Evolutionary conservation across 2,888 invertebrate species (phyloP).

Genomic region (Leistus spinibarbis): DNA sequence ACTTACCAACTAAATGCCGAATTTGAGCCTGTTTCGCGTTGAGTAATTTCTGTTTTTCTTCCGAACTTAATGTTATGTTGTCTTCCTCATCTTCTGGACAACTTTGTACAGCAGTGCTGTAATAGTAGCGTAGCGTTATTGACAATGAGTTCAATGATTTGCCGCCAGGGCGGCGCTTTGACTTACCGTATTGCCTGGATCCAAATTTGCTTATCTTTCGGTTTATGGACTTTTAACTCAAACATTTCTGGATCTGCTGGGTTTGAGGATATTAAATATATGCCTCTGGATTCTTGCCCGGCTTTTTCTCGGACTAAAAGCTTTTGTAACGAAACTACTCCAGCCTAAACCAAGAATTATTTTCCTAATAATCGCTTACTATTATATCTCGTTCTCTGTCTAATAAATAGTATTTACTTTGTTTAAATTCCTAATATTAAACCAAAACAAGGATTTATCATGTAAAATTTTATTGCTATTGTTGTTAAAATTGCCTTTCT

Average conservation of each 20-base stretch:
- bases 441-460: too few species aligned
- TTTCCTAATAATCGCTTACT: background rate
- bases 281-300: conserved; percentile 84
- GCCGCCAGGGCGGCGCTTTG: background rate
- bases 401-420: too few species aligned
- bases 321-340: conserved; percentile 91
- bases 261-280: conserved; percentile 92
- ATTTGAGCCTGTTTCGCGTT: conserved; percentile 81
- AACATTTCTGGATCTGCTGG: conserved; percentile 96
- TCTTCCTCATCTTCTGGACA: conserved; percentile 85
- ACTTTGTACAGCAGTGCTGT: conserved; percentile 76
- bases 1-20: conserved; percentile 78
- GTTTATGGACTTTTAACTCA: conserved; percentile 85
- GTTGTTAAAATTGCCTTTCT: too few species aligned
- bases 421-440: too few species aligned
- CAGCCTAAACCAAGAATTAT: conserved; percentile 67
- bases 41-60: conserved; percentile 77
- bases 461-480: too few species aligned
- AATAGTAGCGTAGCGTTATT: too few species aligned
- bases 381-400: conserved; percentile 6
- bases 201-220: conserved; percentile 90
- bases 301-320: conserved; percentile 93
- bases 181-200: conserved; percentile 79
- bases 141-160: too few species aligned
- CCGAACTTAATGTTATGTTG: conserved; percentile 71